Evolutionary conservation across 2,888 invertebrate genomes (phyloP).

Genomic region (Cartodere bifasciata): DNA sequence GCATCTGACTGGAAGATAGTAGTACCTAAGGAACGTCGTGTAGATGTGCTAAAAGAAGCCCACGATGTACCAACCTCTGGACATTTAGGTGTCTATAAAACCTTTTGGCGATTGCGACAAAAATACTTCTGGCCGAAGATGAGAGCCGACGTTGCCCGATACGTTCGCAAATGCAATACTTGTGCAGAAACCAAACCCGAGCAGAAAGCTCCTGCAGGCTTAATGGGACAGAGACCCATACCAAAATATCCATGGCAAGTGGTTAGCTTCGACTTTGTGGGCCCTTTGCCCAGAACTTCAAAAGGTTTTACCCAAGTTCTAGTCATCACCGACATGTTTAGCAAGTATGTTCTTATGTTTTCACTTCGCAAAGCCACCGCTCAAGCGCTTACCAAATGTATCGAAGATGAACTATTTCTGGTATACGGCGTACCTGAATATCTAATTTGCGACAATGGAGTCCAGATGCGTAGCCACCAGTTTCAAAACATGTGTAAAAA

Average conservation of each 20-base stretch:
- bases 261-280: constrained; percentile 4
- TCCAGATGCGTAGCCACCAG: constrained; percentile 7
- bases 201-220: constrained; percentile 5
- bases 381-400: constrained; percentile 7
- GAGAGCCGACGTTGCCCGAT: constrained; percentile 9
- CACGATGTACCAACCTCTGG: constrained; percentile 6
- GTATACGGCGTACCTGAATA: constrained; percentile 14
- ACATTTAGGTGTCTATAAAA: constrained; percentile 9
- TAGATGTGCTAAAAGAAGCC: too few relatives aligned
- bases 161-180: constrained; percentile 9
- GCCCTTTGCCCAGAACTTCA: constrained; percentile 5
- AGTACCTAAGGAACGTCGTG: constrained; percentile 3
- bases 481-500: constrained; percentile 1
- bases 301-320: constrained; percentile 4
- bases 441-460: constrained; percentile 15
- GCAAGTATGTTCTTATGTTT: constrained; percentile 5
- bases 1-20: constrained; percentile 5
- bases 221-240: constrained; percentile 3
- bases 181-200: too few relatives aligned
- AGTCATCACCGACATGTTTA: constrained; percentile 7
- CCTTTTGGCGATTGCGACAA: constrained; percentile 2
- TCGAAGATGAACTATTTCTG: constrained; percentile 14
- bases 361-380: constrained; percentile 4
- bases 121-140: constrained; percentile 12
- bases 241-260: constrained; percentile 3